Conservation (phyloP, 2,888 invertebrate species). For the Aricia artaxerxes region DNA sequence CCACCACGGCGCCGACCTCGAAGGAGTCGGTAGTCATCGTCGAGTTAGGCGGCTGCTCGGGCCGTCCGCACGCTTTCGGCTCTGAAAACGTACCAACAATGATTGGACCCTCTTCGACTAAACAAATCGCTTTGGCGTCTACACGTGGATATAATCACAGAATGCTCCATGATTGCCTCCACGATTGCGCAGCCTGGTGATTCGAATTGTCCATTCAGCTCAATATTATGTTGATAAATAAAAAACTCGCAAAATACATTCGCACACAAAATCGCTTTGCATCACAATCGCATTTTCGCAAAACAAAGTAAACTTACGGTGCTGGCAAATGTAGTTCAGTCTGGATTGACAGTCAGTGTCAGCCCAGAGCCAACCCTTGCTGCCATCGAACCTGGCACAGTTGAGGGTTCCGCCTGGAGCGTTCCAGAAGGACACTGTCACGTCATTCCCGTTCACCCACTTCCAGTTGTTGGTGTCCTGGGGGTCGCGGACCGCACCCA, state of each 20-base stretch:
- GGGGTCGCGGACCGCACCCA: constrained; percentile 93
- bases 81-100: constrained; percentile 72
- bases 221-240: not conserved
- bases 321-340: constrained; percentile 95
- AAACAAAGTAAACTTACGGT: constrained; percentile 84
- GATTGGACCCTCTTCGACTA: not conserved
- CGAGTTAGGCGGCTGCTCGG: constrained; percentile 96
- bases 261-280: constrained; percentile 37
- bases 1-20: constrained; percentile 90
- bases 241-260: constrained; percentile 7
- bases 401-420: constrained; percentile 90
- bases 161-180: not conserved
- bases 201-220: too few species aligned
- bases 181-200: not conserved
- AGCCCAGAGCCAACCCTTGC: constrained; percentile 97
- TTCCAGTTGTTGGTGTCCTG: constrained; percentile 90
- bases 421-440: constrained; percentile 96
- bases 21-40: constrained; percentile 89
- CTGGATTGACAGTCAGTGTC: constrained; percentile 92
- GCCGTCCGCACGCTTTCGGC: constrained; percentile 93
- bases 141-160: not conserved
- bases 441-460: constrained; percentile 93
- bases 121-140: not conserved
- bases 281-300: constrained; percentile 29
- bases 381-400: constrained; percentile 94